Percentiles rank a stretch among this genome's conserved stretches.
These are phyloP conservation scores for Drosophila malerkotliana DNA, from an alignment of 1,140 invertebrate genomes.

Conservation along the genomic window DNA sequence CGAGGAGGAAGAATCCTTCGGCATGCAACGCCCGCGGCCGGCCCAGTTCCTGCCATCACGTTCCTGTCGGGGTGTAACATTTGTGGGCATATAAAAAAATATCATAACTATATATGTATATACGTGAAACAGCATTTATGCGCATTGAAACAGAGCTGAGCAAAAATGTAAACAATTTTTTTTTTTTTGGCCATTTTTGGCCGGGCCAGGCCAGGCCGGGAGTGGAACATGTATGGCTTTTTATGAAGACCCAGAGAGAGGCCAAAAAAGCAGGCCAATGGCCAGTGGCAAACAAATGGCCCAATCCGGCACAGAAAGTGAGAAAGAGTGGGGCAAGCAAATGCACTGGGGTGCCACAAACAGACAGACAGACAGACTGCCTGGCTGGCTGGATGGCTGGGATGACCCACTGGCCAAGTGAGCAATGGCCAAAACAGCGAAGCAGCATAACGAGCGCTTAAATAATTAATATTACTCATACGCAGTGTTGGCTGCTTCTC, in stretches of 20 bases:
- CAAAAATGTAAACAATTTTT: constrained; percentile 75
- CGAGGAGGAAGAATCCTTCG: constrained; percentile 11
- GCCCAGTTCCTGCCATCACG: constrained; percentile 1
- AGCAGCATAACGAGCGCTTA: constrained; percentile 71
- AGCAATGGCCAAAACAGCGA: constrained; percentile 37
- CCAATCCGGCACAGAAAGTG: constrained; percentile 33
- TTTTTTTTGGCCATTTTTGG: constrained; percentile 1
- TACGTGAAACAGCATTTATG: constrained; percentile 17
- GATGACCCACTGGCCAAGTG: constrained; percentile 58
- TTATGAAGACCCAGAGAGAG: constrained; percentile 54
- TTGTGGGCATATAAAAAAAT: constrained; percentile 70
- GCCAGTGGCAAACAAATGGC: constrained; percentile 59
- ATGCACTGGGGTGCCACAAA: constrained; percentile 77
- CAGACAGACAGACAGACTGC: constrained; percentile 45
- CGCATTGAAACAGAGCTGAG: constrained; percentile 38
- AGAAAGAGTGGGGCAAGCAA: constrained; percentile 52
- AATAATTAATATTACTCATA: constrained; percentile 81
- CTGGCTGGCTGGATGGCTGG: constrained; percentile 3
- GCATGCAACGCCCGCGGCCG: constrained; percentile 5
- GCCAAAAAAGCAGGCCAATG: constrained; percentile 70
- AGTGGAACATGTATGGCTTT: constrained; percentile 57
- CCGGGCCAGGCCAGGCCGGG: constrained; percentile 1
- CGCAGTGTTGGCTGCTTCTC: constrained; percentile 39
- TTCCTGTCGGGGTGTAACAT: constrained; percentile 33
- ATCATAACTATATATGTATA: constrained; percentile 72